Conservation (phyloP, 2,113 vertebrate species). For the Pleuronectes platessa region DNA sequence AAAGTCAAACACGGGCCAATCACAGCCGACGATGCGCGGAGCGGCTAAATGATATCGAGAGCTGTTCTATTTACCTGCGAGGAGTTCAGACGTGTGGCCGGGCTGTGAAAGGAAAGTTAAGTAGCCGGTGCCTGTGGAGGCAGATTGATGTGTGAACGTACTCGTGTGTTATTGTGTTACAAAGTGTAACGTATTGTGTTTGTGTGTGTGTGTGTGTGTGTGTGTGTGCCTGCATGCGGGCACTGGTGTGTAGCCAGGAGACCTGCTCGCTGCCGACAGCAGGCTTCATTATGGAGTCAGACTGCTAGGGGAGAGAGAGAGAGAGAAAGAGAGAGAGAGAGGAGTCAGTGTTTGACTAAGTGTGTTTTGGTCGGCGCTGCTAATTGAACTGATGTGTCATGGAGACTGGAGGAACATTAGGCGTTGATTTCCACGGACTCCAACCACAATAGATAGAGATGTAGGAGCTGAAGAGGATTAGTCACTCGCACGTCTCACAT, state of each 20-base stretch:
- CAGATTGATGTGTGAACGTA: slow-evolving; percentile 40
- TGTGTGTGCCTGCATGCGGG: background rate
- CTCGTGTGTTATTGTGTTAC: slow-evolving; percentile 34
- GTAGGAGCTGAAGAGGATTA: slow-evolving; percentile 35
- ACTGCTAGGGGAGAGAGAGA: background rate
- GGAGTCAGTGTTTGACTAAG: slow-evolving; percentile 64
- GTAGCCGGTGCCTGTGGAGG: slow-evolving; percentile 41
- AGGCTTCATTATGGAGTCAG: slow-evolving; percentile 58
- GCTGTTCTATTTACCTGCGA: slow-evolving; percentile 62
- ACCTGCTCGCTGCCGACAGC: slow-evolving; percentile 50
- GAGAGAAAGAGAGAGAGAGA: slow-evolving; percentile 5
- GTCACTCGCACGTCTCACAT: slow-evolving; percentile 52
- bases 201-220: slow-evolving; percentile 9
- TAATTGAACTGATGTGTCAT: slow-evolving; percentile 81
- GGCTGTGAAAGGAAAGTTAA: slow-evolving; percentile 62
- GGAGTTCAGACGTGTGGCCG: slow-evolving; percentile 41
- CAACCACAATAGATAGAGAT: slow-evolving; percentile 56
- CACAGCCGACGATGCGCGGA: slow-evolving; percentile 35
- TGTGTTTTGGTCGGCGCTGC: slow-evolving; percentile 57
- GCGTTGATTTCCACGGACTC: slow-evolving; percentile 52
- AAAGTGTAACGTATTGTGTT: slow-evolving; percentile 14
- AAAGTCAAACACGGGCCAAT: slow-evolving; percentile 53
- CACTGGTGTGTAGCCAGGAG: slow-evolving; percentile 12
- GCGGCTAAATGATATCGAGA: slow-evolving; percentile 61
- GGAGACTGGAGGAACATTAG: slow-evolving; percentile 57